Evolutionary conservation across 2,888 invertebrate genomes (phyloP).

Genomic region (Nowickia ferox): DNA sequence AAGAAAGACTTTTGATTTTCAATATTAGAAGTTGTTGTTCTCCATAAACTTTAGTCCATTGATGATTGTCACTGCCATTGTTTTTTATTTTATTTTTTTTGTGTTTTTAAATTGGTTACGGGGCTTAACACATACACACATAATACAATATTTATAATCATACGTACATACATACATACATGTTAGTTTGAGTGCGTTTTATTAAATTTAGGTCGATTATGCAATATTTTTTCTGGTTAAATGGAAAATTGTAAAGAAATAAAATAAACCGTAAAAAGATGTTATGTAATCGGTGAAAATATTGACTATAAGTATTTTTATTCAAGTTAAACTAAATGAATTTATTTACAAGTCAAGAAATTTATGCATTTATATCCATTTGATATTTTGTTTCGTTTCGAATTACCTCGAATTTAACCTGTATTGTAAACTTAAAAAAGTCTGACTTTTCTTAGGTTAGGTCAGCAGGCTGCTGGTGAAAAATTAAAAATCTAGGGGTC

Average conservation of each 20-base stretch:
- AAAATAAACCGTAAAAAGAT: conserved; percentile 9
- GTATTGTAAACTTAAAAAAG: no score
- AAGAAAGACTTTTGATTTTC: conserved; percentile 41
- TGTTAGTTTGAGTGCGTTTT: conserved; percentile 31
- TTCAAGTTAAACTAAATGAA: background rate
- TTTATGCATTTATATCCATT: conserved; percentile 3
- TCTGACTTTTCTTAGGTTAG: no score
- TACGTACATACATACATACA: conserved; percentile 16
- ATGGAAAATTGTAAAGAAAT: conserved; percentile 29
- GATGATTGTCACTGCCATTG: conserved; percentile 55
- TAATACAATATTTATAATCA: background rate
- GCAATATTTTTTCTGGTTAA: conserved; percentile 49
- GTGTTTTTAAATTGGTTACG: conserved; percentile 39
- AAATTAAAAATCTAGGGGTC: no score
- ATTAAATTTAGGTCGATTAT: conserved; percentile 63
- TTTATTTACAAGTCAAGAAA: background rate
- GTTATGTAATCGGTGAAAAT: conserved; percentile 66
- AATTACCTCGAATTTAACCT: no score
- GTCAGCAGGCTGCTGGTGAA: no score
- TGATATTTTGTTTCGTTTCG: no score
- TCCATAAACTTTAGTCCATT: conserved; percentile 15
- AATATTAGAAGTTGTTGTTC: conserved; percentile 50
- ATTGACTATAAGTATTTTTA: conserved; percentile 37
- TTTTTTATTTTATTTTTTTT: conserved; percentile 27
- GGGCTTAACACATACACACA: background rate